These are phyloP conservation scores for Oscheius onirici DNA, from an alignment of 2,888 invertebrate species.

Conservation along the genomic window DNA sequence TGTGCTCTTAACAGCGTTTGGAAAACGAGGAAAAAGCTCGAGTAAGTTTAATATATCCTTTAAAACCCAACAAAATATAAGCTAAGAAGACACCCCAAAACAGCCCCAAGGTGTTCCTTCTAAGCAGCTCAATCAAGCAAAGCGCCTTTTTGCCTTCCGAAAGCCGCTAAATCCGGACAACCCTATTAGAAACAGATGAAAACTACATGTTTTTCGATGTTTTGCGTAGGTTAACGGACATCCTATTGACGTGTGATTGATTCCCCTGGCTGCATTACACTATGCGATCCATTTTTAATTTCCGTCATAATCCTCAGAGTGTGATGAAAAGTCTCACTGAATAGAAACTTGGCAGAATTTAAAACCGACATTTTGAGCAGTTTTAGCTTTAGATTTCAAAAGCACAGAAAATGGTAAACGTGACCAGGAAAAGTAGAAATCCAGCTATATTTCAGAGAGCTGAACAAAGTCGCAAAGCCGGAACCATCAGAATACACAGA, in stretches of 20 bases:
- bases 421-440: too few relatives aligned
- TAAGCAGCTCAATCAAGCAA: too few relatives aligned
- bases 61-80: too few relatives aligned
- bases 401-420: too few relatives aligned
- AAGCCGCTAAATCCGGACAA: too few relatives aligned
- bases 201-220: background rate
- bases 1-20: constrained; percentile 55
- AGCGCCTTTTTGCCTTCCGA: too few relatives aligned
- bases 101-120: too few relatives aligned
- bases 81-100: too few relatives aligned
- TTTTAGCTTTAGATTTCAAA: too few relatives aligned
- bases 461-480: constrained; percentile 15
- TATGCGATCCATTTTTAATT: background rate
- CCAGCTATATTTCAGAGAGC: constrained; percentile 34
- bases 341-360: background rate
- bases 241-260: background rate
- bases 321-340: too few relatives aligned
- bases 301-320: background rate
- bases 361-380: background rate
- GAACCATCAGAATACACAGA: constrained; percentile 49
- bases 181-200: too few relatives aligned
- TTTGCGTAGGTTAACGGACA: background rate
- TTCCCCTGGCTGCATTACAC: background rate
- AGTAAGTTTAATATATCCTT: constrained; percentile 34
- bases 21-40: constrained; percentile 50